phyloP scores from a whole-genome alignment of 2,888 invertebrate genomes.

The Ormyrus nitidulus region DNA sequence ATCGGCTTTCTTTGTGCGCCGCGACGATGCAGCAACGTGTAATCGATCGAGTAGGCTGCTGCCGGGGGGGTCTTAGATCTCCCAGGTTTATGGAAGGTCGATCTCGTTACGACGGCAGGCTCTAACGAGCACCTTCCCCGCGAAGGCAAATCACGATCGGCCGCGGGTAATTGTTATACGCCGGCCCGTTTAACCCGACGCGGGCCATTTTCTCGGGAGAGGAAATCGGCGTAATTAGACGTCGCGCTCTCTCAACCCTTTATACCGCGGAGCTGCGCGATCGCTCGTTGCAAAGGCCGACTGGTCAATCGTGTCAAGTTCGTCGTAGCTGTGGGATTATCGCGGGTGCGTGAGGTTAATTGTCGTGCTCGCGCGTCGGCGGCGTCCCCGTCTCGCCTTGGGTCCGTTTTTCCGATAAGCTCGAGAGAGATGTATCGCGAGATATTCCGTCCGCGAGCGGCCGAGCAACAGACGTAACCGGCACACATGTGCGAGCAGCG shows the following conservation, averaged over 20 bases:
- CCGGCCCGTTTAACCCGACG: too few relatives aligned
- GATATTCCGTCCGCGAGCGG: too few relatives aligned
- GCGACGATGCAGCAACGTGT: background rate
- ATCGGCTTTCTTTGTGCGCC: background rate
- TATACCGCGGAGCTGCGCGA: too few relatives aligned
- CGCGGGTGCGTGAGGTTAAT: slow-evolving; percentile 39
- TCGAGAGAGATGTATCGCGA: too few relatives aligned
- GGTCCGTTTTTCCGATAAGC: slow-evolving; percentile 10
- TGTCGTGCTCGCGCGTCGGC: background rate
- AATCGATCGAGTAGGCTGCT: background rate
- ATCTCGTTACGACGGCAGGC: background rate
- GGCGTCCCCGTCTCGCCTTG: slow-evolving; percentile 28
- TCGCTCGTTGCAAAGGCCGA: background rate
- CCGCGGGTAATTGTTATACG: background rate
- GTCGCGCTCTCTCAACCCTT: too few relatives aligned
- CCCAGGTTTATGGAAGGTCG: background rate
- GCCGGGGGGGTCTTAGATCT: too few relatives aligned
- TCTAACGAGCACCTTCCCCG: background rate
- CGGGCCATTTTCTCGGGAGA: too few relatives aligned
- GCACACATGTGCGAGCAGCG: slow-evolving; percentile 69
- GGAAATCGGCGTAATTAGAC: too few relatives aligned
- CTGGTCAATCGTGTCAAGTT: slow-evolving; percentile 54
- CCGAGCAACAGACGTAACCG: slow-evolving; percentile 34
- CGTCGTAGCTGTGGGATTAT: slow-evolving; percentile 16
- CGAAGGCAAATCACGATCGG: too few relatives aligned